These are phyloP conservation scores for Samia ricini DNA, from an alignment of 1,140 invertebrate genomes.

Conservation along the genomic window DNA sequence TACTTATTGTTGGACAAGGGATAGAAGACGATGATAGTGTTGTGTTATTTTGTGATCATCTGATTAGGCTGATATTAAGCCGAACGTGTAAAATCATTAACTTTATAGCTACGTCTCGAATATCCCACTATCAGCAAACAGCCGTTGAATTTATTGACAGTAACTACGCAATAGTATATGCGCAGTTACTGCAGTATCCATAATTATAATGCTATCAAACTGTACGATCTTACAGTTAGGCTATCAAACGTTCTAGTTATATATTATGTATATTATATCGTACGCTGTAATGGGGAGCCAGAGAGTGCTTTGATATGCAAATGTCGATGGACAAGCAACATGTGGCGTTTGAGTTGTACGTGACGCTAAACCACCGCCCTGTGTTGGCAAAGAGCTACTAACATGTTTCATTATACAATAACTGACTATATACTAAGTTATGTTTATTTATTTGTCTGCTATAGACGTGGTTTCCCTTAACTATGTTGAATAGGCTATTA, in stretches of 20 bases:
- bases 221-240: background rate
- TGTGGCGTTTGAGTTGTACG: conserved; percentile 20
- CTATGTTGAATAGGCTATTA: too few species aligned
- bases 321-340: conserved; percentile 49
- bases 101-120: background rate
- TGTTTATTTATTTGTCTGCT: too few species aligned
- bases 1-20: too few species aligned
- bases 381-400: background rate
- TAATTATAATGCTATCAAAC: conserved; percentile 1
- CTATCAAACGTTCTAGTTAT: conserved; percentile 3
- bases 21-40: too few species aligned
- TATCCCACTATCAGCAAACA: background rate
- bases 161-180: conserved; percentile 12
- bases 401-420: background rate
- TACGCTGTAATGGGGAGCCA: conserved; percentile 46
- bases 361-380: background rate
- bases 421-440: background rate
- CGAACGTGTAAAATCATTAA: background rate
- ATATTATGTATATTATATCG: background rate
- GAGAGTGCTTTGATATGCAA: conserved; percentile 61
- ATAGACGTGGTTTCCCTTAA: too few species aligned
- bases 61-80: too few species aligned
- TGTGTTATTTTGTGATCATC: too few species aligned
- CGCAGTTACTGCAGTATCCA: conserved; percentile 7
- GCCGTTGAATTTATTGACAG: background rate